A percentile compares a stretch with the other conserved stretches of the same genome.
Evolutionary conservation across 2,797 vertebrate species (phyloP).

Genomic region (Neosilurus hyrtlii): DNA sequence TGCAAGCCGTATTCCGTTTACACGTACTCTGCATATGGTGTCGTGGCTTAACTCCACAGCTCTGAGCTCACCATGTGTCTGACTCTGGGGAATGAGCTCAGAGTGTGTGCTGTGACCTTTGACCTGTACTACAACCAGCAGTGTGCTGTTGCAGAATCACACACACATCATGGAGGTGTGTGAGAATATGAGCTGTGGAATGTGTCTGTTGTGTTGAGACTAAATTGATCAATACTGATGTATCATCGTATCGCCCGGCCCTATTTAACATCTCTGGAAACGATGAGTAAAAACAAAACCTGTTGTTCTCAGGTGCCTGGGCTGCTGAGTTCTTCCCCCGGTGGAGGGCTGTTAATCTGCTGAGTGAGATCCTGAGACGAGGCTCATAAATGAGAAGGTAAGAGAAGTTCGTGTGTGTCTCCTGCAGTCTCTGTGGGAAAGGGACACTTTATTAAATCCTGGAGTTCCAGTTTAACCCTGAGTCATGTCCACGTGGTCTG

Average conservation of each 20-base stretch:
- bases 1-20: too few relatives aligned
- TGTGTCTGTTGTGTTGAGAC: not conserved
- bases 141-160: not conserved
- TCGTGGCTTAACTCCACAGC: not conserved
- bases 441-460: not conserved
- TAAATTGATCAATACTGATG: not conserved
- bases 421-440: not conserved
- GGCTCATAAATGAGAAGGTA: constrained; percentile 22
- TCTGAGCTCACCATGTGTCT: not conserved
- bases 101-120: constrained; percentile 1
- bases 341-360: not conserved
- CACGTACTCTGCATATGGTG: too few relatives aligned
- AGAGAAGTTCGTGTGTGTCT: not conserved
- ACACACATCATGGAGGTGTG: not conserved
- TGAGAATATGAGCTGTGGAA: not conserved
- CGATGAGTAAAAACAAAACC: not conserved
- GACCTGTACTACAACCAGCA: not conserved
- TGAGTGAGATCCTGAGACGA: not conserved
- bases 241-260: not conserved
- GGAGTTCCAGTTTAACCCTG: not conserved
- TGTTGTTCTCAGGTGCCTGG: not conserved
- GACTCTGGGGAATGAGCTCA: not conserved
- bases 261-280: not conserved
- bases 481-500: not conserved
- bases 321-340: not conserved